phyloP scores from a whole-genome alignment of 2,797 vertebrate genomes.

The Octomys mimax region DNA sequence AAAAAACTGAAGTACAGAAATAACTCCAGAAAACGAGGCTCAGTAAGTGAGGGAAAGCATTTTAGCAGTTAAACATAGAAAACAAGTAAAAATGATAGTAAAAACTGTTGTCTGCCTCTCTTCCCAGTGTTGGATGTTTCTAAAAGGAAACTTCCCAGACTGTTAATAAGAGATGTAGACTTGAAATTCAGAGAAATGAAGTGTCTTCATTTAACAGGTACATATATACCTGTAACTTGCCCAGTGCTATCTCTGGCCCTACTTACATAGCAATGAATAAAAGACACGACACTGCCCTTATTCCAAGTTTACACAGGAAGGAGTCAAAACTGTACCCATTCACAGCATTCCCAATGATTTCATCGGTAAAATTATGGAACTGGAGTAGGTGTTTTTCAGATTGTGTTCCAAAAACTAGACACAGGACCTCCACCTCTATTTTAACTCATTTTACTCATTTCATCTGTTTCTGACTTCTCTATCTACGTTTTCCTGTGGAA shows the following conservation, averaged over 20 bases:
- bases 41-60: not conserved
- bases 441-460: not conserved
- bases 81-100: conserved; percentile 27
- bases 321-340: not conserved
- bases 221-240: not conserved
- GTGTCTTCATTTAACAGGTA: not conserved
- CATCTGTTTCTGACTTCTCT: not conserved
- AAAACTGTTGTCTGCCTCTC: not conserved
- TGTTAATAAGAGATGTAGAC: not conserved
- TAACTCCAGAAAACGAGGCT: not conserved
- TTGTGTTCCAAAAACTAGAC: not conserved
- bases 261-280: not conserved
- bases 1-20: conserved; percentile 36
- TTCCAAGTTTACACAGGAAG: not conserved
- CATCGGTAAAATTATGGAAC: not conserved
- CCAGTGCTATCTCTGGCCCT: not conserved
- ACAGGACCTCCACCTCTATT: not conserved
- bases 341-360: not conserved
- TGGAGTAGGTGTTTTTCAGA: not conserved
- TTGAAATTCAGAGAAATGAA: not conserved
- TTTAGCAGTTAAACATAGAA: conserved; percentile 7
- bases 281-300: not conserved
- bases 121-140: not conserved
- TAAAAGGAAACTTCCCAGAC: conserved; percentile 25
- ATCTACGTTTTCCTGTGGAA: conserved; percentile 3